These are phyloP conservation scores for Eristalis arbustorum DNA, from an alignment of 2,888 invertebrate species.

Conservation along the genomic window DNA sequence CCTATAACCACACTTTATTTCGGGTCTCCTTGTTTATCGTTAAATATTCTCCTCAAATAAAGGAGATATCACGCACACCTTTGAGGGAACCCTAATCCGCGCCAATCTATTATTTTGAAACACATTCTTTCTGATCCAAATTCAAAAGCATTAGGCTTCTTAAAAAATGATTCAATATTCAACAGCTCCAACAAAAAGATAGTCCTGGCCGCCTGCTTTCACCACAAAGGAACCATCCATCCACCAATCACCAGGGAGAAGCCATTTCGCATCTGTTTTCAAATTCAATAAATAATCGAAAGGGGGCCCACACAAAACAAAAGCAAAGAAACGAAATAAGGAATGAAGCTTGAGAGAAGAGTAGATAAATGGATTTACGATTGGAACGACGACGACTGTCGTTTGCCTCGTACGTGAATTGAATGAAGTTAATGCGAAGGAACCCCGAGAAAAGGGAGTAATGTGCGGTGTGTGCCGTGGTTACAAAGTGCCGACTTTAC, in stretches of 20 bases:
- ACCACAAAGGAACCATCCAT: neutral
- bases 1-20: too few relatives aligned
- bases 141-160: neutral
- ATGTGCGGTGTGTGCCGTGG: neutral
- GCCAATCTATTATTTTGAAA: too few relatives aligned
- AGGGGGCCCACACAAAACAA: neutral
- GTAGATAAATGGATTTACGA: neutral
- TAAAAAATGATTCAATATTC: neutral
- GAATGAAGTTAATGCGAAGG: neutral
- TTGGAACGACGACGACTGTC: neutral
- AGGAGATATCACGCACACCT: too few relatives aligned
- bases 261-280: neutral
- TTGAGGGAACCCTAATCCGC: too few relatives aligned
- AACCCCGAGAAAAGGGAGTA: neutral
- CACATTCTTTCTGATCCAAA: neutral
- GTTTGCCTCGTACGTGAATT: neutral
- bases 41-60: too few relatives aligned
- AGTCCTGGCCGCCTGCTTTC: neutral
- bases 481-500: neutral
- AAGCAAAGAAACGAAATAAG: neutral
- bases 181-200: neutral
- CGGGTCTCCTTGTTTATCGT: too few relatives aligned
- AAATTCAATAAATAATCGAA: conserved; percentile 38
- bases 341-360: neutral
- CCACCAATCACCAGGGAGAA: neutral